Evolutionary conservation across 2,888 invertebrate genomes (phyloP).

Genomic region (Punctoribates punctum): DNA sequence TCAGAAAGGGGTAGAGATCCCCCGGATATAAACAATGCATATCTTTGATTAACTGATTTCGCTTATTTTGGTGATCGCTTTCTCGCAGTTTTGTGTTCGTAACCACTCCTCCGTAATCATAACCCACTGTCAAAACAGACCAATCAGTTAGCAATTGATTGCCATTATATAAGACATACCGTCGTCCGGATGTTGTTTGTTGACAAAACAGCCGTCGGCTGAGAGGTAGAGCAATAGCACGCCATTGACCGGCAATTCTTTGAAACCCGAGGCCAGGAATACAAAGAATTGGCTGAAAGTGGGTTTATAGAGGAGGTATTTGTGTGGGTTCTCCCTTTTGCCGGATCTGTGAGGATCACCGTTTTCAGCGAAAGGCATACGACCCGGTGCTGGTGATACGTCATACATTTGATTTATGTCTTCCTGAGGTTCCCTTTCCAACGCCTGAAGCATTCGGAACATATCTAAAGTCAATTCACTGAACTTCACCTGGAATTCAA

Average conservation of each 20-base stretch:
- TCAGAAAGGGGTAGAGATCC: constrained; percentile 85
- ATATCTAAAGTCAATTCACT: constrained; percentile 95
- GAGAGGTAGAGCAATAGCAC: constrained; percentile 87
- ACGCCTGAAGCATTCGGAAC: constrained; percentile 92
- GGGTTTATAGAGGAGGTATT: constrained; percentile 91
- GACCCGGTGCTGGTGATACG: constrained; percentile 66
- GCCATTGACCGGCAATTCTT: constrained; percentile 85
- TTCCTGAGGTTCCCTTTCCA: constrained; percentile 75
- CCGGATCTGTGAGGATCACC: constrained; percentile 25
- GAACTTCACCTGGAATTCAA: constrained; percentile 69
- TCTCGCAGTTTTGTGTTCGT: constrained; percentile 77
- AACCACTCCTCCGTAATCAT: constrained; percentile 83
- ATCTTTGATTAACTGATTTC: constrained; percentile 38
- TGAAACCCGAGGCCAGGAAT: constrained; percentile 83
- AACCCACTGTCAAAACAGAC: constrained; percentile 61
- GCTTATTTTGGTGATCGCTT: constrained; percentile 57
- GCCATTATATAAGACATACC: constrained; percentile 57
- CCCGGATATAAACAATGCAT: constrained; percentile 71
- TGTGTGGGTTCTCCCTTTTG: constrained; percentile 83
- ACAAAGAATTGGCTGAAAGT: constrained; percentile 88
- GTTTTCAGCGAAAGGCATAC: constrained; percentile 60
- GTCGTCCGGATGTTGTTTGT: constrained; percentile 80
- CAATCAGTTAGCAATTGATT: neutral
- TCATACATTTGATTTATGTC: constrained; percentile 54
- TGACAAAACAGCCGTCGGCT: constrained; percentile 80